Evolutionary conservation across 2,888 invertebrate species (phyloP), one percentile per base, ranked within the genome.

Genomic region (Steinernema scapterisci): DNA sequence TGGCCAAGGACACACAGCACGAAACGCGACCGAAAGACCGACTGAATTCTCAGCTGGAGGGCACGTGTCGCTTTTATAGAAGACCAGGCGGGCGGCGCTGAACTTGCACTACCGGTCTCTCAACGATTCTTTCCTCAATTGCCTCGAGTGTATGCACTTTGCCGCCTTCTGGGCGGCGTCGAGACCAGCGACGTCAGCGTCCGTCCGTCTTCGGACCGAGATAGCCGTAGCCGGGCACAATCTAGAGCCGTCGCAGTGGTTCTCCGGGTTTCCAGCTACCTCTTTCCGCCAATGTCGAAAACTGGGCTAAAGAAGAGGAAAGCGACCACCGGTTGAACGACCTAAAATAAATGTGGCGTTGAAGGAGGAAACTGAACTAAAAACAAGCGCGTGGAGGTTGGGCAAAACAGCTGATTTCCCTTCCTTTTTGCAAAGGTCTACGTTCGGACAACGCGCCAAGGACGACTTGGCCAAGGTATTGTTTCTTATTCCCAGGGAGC

Each of bases 11-110:
- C 63, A 31, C 63, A 54, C 21, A 19, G 48, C 48, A 48, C 48
- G 48, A 54, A 54, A 54, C 54, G 54, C 54, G 54, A 19, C 25
- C 54, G 54, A 16, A 16, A 38, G 38, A 23, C 21, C 52, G 21
- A 52, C 52, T 52, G 52, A 23, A 52, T 63, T 63, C 63, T 54
- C 54, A 54, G 63, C 63, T 63, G 63, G 63, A 63, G 63, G 38
- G 63, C 63, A 63, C 63, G 63, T 63, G 63, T 25, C 31, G 7
- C 16, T 27, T 63, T 63, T 63, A 63, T 63, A 63, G 27, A 63
- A 63, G 63, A 27, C 63, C 63, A 63, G 63, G 63, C 63, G 63
- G 63, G 63, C 63, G 31, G 63, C 27, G 38, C 63, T n/a, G 31
- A 63, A 31, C 63, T 31, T 63, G 63, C 19, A 63, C 63, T 63